A percentile compares a stretch with the other conserved stretches of the same genome.
These are phyloP conservation scores for Ammodytes marinus DNA, from an alignment of 2,113 vertebrate genomes.

Conservation along the genomic window DNA sequence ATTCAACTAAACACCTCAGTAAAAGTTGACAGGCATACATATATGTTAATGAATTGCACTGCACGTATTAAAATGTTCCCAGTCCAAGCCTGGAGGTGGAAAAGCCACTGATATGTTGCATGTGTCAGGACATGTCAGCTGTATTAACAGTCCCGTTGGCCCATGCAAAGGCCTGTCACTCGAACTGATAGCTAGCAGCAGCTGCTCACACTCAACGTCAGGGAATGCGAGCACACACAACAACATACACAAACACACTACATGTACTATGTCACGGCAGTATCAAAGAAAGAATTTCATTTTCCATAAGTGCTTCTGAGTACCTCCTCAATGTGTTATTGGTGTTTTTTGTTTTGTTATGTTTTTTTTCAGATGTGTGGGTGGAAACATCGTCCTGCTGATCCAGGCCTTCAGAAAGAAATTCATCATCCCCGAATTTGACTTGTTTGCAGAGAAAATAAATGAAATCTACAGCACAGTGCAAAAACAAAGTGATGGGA, in stretches of 20 bases:
- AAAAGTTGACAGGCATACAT: background rate
- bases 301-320: background rate
- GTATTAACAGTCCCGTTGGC: conserved; percentile 23
- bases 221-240: background rate
- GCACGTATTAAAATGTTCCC: background rate
- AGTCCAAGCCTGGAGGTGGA: background rate
- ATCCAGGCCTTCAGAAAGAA: conserved; percentile 91
- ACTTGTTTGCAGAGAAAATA: conserved; percentile 86
- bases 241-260: background rate
- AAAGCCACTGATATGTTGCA: background rate
- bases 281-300: background rate
- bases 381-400: conserved; percentile 89
- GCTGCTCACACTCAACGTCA: conserved; percentile 11
- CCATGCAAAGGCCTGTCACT: conserved; percentile 8
- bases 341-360: no score
- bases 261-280: background rate
- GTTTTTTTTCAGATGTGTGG: conserved; percentile 85
- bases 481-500: conserved; percentile 81
- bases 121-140: conserved; percentile 1
- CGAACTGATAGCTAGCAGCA: conserved; percentile 35
- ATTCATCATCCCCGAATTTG: conserved; percentile 92
- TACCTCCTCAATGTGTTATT: background rate
- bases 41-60: background rate
- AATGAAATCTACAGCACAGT: conserved; percentile 86
- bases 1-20: background rate